phyloP scores from a whole-genome alignment of 35 echinoderm and acorn worm species.

The Amphiura filiformis region DNA sequence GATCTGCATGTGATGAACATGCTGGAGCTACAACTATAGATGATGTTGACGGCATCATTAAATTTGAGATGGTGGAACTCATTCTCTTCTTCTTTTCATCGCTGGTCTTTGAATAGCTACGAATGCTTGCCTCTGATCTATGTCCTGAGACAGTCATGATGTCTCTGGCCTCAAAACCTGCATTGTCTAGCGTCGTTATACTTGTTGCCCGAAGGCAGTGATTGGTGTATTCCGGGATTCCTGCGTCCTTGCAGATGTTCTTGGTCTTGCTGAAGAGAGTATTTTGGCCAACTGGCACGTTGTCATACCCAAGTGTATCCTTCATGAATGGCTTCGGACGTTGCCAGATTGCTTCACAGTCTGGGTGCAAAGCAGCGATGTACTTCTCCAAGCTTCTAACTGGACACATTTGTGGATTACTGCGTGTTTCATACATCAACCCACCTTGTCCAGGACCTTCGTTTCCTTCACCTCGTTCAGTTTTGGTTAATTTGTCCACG shows the following conservation, averaged over 20 bases:
- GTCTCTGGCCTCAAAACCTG: conserved; percentile 47
- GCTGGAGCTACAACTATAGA: neutral
- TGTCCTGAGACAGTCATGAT: conserved; percentile 43
- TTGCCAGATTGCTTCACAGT: conserved; percentile 33
- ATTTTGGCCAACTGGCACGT: conserved; percentile 27
- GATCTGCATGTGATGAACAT: neutral
- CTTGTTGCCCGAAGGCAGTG: conserved; percentile 43
- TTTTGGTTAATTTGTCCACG: conserved; percentile 29
- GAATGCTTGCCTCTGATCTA: conserved; percentile 18
- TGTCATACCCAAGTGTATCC: conserved; percentile 30
- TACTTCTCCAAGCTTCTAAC: conserved; percentile 28
- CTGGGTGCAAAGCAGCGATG: conserved; percentile 15
- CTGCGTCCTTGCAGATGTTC: neutral
- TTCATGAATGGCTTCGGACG: conserved; percentile 18
- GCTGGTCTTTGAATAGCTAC: conserved; percentile 32
- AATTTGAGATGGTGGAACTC: conserved; percentile 9
- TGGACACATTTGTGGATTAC: neutral
- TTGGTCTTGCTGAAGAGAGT: neutral
- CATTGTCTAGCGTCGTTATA: conserved; percentile 30
- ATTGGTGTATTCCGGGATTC: conserved; percentile 4
- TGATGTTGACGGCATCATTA: neutral
- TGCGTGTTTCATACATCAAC: conserved; percentile 52
- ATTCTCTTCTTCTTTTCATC: conserved; percentile 18
- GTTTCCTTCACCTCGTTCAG: conserved; percentile 14
- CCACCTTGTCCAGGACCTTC: conserved; percentile 12